phyloP scores from a whole-genome alignment of 2,797 vertebrate genomes.

The Xiphophorus birchmanni region DNA sequence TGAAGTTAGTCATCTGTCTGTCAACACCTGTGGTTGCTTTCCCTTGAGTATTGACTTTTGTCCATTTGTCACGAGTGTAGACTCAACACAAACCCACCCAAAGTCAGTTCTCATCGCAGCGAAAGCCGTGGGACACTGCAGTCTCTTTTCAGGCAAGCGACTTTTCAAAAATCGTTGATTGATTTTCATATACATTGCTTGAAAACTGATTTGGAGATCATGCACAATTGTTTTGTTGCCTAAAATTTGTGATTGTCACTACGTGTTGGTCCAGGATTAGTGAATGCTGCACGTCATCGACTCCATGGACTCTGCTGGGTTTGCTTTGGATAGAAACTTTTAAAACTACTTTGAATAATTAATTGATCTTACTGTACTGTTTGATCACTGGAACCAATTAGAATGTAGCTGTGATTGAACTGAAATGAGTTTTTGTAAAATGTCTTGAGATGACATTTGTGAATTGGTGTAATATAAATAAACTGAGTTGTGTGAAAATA shows the following conservation, averaged over 20 bases:
- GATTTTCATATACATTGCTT: not conserved
- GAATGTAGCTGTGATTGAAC: no score
- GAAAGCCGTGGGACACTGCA: not conserved
- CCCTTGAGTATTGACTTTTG: conserved; percentile 37
- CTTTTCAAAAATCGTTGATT: not conserved
- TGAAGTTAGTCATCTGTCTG: conserved; percentile 67
- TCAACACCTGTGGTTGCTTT: conserved; percentile 56
- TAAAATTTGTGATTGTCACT: not conserved
- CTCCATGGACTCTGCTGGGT: no score
- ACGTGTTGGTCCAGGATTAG: no score
- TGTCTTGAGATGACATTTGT: no score
- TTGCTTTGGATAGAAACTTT: no score
- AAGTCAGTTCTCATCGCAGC: conserved; percentile 5
- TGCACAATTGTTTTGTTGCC: not conserved
- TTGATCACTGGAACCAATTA: no score
- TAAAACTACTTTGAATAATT: no score
- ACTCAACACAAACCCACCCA: conserved; percentile 24
- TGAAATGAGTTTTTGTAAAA: no score
- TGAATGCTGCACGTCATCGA: no score
- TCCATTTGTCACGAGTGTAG: conserved; percentile 25
- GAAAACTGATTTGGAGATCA: not conserved
- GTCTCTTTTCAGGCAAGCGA: not conserved
- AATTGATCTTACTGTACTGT: no score
- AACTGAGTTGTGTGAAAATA: no score
- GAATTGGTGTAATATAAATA: no score